Base-by-base conservation (phyloP, 23 tunicate genomes). In the Styela plicata region DNA sequence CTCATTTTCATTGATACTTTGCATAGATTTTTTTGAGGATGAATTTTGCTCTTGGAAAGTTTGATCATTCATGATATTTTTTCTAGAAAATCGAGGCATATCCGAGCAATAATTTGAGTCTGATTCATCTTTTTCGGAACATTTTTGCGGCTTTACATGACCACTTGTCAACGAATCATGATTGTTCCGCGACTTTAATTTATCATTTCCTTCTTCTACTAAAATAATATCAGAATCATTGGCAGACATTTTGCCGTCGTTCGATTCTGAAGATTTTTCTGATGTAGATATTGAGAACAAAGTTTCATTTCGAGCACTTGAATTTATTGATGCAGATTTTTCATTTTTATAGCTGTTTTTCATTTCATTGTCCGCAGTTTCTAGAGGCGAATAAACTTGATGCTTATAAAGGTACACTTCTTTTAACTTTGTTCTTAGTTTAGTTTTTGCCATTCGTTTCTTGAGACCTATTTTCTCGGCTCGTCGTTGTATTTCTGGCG, bases 381-480 rank as follows among this genome's bases (percentile, higher is more conserved):
- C 36, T 19, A 18, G 5, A 66, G 77, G 77, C 20, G 77, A 71
- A 71, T 27, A 27, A 0, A 76, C 17, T 76, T 76, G 81, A 76
- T 76, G 81, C 5, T 23, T 76, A 30, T 76, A 76, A 24, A 76
- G 31, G 53, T 44, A 76, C 2, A 44, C 81, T 76, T 76, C 81
- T 44, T 44, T 76, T 44, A 76, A 76, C 66, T 76, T 76, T 13
- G 81, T 76, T 76, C 53, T 36, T 29, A 76, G 30, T 53, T 44
- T 52, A 22, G 81, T 44, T 53, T 76, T 76, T 29, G 63, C 81
- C 27, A 76, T 21, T 0, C 66, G 24, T 53, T 53, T 36, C 27
- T 76, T 76, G 13, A 76, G 37, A 20, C 81, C 81, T 19, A 32
- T 36, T 31, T 76, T 76, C 66, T 52, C n/a, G 13, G 81, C 81